Evolutionary conservation across 2,888 invertebrate species (phyloP).

Genomic region (Incurvaria masculella): DNA sequence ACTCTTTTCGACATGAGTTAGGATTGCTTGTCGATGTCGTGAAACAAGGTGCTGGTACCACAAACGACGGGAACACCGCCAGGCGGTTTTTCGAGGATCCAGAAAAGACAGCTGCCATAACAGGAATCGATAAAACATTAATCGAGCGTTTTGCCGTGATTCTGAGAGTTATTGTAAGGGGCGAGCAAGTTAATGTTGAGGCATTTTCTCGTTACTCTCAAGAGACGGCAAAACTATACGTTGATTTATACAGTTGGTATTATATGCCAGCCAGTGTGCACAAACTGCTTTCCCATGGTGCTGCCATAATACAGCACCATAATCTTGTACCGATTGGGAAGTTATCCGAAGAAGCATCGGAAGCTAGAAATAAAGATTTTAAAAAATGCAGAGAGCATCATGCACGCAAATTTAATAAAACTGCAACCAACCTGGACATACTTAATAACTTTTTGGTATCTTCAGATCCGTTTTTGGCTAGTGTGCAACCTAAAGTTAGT

Average conservation of each 20-base stretch:
- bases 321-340: neutral
- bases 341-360: neutral
- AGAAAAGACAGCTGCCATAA: slow-evolving; percentile 7
- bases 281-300: slow-evolving; percentile 2
- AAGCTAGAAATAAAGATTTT: slow-evolving; percentile 3
- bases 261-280: slow-evolving; percentile 3
- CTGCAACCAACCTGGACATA: neutral
- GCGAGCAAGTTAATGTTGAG: too few relatives aligned
- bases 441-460: neutral
- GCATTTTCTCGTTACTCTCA: too few relatives aligned
- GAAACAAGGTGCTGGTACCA: slow-evolving; percentile 11
- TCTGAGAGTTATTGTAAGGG: neutral
- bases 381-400: slow-evolving; percentile 1
- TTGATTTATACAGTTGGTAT: neutral
- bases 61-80: slow-evolving; percentile 14
- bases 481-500: neutral
- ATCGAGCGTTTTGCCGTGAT: neutral
- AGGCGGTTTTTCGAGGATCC: slow-evolving; percentile 10
- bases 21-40: slow-evolving; percentile 9
- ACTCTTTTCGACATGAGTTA: slow-evolving; percentile 11
- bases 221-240: slow-evolving; percentile 1
- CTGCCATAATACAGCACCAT: slow-evolving; percentile 1
- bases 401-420: neutral
- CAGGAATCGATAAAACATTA: neutral
- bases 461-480: neutral